Percentiles rank a stretch among this genome's conserved stretches.
phyloP scores from a whole-genome alignment of 2,113 vertebrate genomes.

The Gorsachius goisagi region DNA sequence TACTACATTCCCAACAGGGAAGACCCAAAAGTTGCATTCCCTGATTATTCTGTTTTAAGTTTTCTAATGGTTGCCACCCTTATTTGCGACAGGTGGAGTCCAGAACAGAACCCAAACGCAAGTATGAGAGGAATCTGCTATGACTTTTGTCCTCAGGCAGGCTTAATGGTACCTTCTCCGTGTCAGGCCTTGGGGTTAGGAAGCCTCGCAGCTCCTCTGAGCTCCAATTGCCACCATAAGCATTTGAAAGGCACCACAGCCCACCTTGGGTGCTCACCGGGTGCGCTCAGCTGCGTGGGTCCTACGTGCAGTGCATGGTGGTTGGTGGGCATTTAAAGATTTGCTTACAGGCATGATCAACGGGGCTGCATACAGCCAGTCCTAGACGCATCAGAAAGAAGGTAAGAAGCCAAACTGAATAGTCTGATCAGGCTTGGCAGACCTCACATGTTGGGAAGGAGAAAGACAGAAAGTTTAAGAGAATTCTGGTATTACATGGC shows the following conservation, averaged over 20 bases:
- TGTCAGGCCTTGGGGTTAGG: too few relatives aligned
- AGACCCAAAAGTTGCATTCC: neutral
- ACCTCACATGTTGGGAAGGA: neutral
- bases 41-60: neutral
- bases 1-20: neutral
- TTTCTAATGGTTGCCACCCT: neutral
- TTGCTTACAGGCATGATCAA: neutral
- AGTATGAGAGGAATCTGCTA: neutral
- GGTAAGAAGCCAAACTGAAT: neutral
- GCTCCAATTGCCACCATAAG: neutral
- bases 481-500: neutral
- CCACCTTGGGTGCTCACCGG: neutral
- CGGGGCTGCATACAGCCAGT: too few relatives aligned
- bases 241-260: too few relatives aligned
- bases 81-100: neutral
- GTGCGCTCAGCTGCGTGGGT: neutral
- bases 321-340: neutral
- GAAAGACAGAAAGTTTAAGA: neutral
- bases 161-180: neutral
- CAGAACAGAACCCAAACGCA: neutral
- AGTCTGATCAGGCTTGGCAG: neutral
- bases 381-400: too few relatives aligned
- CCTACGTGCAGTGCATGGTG: accelerated
- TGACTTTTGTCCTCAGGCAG: neutral
- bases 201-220: neutral